Evolutionary conservation across 2,888 invertebrate species (phyloP), one percentile per base, ranked within the genome.

Genomic region (Athripsodes cinereus): DNA sequence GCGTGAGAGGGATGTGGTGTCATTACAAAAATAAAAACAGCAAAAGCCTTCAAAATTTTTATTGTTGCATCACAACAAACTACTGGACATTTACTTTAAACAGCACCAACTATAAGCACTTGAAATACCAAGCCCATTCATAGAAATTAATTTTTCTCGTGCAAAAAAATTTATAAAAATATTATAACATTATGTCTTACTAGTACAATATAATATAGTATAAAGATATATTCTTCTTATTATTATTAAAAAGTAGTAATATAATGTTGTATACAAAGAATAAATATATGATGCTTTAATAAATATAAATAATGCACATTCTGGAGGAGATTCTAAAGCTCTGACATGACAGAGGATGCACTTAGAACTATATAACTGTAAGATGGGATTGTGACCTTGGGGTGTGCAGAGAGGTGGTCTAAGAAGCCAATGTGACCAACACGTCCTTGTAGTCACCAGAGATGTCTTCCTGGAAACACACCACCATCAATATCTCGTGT

Each of bases 391-490:
- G 48, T 48, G 21, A 48, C 48, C 19, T 48, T 48, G 19, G 13
- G 16, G 48, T 20, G 21, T 20, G 21, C 3, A 18, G 21, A 13
- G 6, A 3, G 6, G 48, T 16, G 20, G 44, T 44, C 50, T 55
- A 52, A 20, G 55, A 58, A 73, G 78, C 78, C 74, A 87, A 71
- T 67, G 83, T 76, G 69, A 81, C 81, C 72, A 87, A 81, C 71
- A 85, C 78, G 72, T 81, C 78, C 74, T 84, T 85, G 72, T 83
- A 78, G 64, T 83, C 79, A 69, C 80, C 80, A 71, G 79, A 76
- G 71, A 81, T 73, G 71, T 87, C 86, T 72, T 84, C 86, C 87
- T 87, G 85, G 72, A 83, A 83, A 49, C 49, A 58, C 58, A 53
- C 53, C 50, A 50, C 50, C 18, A 6, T 22, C 50, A 22, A n/a